Base-by-base conservation (phyloP, 1,140 invertebrate species). In the Pararge aegeria region DNA sequence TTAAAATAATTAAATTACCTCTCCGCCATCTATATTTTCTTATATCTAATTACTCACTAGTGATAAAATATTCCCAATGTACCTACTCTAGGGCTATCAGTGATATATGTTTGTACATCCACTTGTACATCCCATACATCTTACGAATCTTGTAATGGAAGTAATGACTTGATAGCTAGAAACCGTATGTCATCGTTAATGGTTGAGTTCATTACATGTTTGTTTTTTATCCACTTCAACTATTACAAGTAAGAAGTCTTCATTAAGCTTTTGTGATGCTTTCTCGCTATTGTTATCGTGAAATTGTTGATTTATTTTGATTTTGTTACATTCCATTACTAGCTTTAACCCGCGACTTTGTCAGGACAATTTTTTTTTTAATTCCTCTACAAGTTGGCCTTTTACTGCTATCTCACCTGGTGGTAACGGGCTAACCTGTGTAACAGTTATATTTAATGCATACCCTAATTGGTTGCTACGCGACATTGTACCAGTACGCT, bases 141-240 rank as follows among this genome's bases (percentile, higher is more conserved):
- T 63, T 60, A 59, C 51, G 54, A 57, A 60, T 61, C 65, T 65
- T 61, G 56, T 68, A 64, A 62, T 62, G 46, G 54, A 62, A 55
- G 66, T 71, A 56, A 61, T 55, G 56, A 61, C 55, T 67, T 63
- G 65, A 67, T 63, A 63, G 60, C 51, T 62, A 62, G 42, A 57
- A 61, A 63, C 53, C 56, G 57, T 57, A 55, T 65, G 66, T 66
- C 68, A 64, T 73, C 48, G 58, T 70, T 76, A 73, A 74, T 77
- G 72, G 64, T 65, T 64, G 55, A 64, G 75, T 78, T 78, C 73
- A 78, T 78, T 57, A 70, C 40, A 38, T 5, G 5, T 9, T 56
- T 62, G 67, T 69, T 68, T 70, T 72, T 37, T 52, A 53, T 53
- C 38, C 38, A 40, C 38, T 30, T 16, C 42, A 46, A 40, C n/a